Base-by-base conservation (phyloP, 2,113 vertebrate genomes). In the Etheostoma spectabile region DNA sequence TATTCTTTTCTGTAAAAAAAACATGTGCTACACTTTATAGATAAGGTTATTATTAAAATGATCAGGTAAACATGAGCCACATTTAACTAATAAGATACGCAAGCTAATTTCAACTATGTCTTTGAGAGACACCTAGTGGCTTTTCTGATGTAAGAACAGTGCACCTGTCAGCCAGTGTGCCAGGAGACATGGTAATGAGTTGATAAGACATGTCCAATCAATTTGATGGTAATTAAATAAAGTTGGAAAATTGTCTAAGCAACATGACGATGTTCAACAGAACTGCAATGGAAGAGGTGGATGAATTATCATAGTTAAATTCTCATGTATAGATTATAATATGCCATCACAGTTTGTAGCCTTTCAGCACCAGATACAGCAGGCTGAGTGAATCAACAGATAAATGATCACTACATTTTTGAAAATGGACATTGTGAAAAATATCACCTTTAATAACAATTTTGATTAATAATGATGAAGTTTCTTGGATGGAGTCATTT, bases 111-210 rank as follows among this genome's bases (percentile, higher is more conserved):
- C 14, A 57, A 15, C 33, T 30, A 72, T 67, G 75, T 64, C 72
- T 82, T 30, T 62, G 77, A 80, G 88, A 72, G 89, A 87, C 88
- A 84, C 79, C 89, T 90, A 87, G 86, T 90, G 91, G 80, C 18
- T 6, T 10, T 3, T 65, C 7, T 66, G 48, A 33, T 85, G 51
- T 55, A 78, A 49, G 46, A 78, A 65, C 57, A 46, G 15, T 27
- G 30, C 22, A 66, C 42, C 30, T 49, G 49, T 52, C 18, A 59
- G 42, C 57, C 12, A 42, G 21, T 27, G 6, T 49, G 33, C 3
- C 53, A 42, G 35, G 38, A 30, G 30, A 85, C 1, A 24, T 52
- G 42, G 6, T 5, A 33, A 13, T 8, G 18, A 69, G 27, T 14
- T 46, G 48, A 57, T 8, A 27, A 19, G 15, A 55, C 8, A 59